These are phyloP conservation scores for Ganaspis brasiliensis DNA, from an alignment of 2,888 invertebrate genomes.

Conservation along the genomic window DNA sequence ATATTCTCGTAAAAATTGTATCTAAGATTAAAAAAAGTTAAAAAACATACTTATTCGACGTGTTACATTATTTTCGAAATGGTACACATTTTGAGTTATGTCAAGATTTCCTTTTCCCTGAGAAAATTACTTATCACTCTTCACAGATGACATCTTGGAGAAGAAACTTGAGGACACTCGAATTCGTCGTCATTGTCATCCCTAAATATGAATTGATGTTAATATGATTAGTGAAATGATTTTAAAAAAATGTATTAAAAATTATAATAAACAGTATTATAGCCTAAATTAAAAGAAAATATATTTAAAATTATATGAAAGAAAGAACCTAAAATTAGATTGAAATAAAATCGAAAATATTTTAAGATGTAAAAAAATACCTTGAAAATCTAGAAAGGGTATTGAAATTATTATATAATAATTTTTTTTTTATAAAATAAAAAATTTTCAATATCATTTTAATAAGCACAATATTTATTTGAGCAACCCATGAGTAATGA, in stretches of 20 bases:
- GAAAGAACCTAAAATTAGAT: too few species aligned
- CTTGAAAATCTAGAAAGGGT: too few species aligned
- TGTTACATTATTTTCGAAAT: background rate
- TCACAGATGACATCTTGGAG: conserved; percentile 76
- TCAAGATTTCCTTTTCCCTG: background rate
- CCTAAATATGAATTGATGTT: conserved; percentile 71
- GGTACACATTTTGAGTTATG: background rate
- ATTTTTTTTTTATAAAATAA: too few species aligned
- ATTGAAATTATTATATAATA: too few species aligned
- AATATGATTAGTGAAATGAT: conserved; percentile 38
- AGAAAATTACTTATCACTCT: conserved; percentile 51
- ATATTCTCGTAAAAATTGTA: too few species aligned
- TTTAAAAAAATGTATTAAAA: background rate
- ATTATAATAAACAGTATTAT: background rate
- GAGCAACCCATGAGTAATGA: background rate
- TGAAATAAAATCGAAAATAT: too few species aligned
- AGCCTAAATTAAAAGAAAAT: background rate
- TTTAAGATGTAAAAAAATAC: too few species aligned
- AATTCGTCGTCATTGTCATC: conserved; percentile 65
- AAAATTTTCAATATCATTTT: background rate
- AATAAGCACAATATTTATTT: background rate
- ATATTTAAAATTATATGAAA: too few species aligned
- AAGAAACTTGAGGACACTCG: conserved; percentile 60
- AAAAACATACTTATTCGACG: background rate
- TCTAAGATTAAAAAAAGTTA: too few species aligned